Conservation (phyloP, 2,113 vertebrate species). For the Holacanthus passer region DNA sequence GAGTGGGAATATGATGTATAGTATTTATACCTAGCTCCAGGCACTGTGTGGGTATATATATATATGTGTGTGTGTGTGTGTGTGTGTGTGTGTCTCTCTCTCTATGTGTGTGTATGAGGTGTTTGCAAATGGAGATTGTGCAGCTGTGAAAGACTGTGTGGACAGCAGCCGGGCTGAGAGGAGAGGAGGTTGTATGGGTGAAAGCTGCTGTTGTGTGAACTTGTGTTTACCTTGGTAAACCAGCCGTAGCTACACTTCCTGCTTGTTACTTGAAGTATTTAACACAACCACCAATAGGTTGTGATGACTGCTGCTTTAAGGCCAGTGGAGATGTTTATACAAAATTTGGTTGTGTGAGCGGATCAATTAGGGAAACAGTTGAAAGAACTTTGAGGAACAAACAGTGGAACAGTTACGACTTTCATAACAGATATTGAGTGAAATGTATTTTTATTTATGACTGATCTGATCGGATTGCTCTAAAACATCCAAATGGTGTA, state of each 20-base stretch:
- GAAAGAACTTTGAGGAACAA: background rate
- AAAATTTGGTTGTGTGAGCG: background rate
- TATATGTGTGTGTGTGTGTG: conserved; percentile 28
- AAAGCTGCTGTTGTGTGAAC: conserved; percentile 80
- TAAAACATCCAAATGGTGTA: background rate
- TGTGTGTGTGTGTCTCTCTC: conserved; percentile 19
- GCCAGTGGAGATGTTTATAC: background rate
- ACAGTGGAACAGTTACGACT: background rate
- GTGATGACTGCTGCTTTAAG: conserved; percentile 39
- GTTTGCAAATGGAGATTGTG: conserved; percentile 78
- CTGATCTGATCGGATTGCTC: background rate
- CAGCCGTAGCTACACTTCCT: conserved; percentile 76
- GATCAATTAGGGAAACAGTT: conserved; percentile 4
- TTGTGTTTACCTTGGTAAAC: conserved; percentile 79
- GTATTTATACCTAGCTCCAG: conserved; percentile 72
- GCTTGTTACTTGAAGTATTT: conserved; percentile 69
- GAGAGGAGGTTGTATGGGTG: conserved; percentile 60
- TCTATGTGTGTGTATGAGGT: conserved; percentile 44
- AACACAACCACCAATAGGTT: conserved; percentile 66
- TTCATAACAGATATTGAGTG: background rate
- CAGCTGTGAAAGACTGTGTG: conserved; percentile 74
- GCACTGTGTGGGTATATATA: conserved; percentile 55
- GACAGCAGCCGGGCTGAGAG: conserved; percentile 52
- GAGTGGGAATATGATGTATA: conserved; percentile 78
- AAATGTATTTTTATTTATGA: background rate